Evolutionary conservation across 2,113 vertebrate genomes (phyloP), one percentile per base, ranked within the genome.

Genomic region (Hyperopisus bebe): DNA sequence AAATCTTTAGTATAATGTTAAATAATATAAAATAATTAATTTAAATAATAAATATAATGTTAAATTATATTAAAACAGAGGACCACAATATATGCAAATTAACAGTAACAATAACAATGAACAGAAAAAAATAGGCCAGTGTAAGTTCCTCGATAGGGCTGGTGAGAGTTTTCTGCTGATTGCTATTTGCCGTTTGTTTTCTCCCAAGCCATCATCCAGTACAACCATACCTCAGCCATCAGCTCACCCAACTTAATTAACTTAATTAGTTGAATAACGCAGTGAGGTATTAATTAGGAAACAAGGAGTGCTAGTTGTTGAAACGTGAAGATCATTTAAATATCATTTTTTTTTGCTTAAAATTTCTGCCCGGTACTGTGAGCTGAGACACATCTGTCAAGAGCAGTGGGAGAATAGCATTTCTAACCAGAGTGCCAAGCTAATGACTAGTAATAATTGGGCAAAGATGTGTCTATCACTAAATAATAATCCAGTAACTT

Each of bases 121-220:
- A 58, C 55, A 58, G 8, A 21, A 24, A 58, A 53, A 53, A 51
- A 96, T 97, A 92, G 97, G 96, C 80, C 96, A 97, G 90, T 98
- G 97, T 5, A 96, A 96, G 93, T 98, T 98, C 90, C 95, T 98
- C 0, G 97, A 98, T 93, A 91, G 94, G n/a, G 97, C 97, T 91
- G 96, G 97, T 97, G 91, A 91, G 92, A 77, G 13, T 27, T 10
- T 66, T 66, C n/a, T 66, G 9, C 8, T 27, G 17, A 89, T 19
- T 24, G 27, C 0, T 0, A 0, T 0, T n/a, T 31, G 24, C 0
- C 7, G 3, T 50, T 48, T 24, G 9, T 85, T 44, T 24, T 46
- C 51, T 53, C 35, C 9, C 5, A 44, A 42, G 5, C 35, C 19
- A 9, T 84, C 74, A 42, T 85, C 42, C 82, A 47, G 42, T 48